Conservation (phyloP, 2,888 invertebrate genomes). For the Lymantria dispar region DNA sequence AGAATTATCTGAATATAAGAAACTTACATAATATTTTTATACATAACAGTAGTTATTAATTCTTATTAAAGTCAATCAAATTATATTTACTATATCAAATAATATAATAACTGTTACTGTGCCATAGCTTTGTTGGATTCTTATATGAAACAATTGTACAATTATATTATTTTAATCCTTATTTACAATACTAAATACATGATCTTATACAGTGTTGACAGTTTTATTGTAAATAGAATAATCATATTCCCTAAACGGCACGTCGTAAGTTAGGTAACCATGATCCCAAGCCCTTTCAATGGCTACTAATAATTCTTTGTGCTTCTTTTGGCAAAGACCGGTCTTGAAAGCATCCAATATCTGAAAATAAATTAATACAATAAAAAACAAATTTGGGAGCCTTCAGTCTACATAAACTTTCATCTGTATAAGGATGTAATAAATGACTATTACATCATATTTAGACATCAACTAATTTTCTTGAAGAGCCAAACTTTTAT, state of each 20-base stretch:
- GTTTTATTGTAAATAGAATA: conserved; percentile 87
- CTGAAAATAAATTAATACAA: conserved; percentile 46
- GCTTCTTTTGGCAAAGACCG: conserved; percentile 91
- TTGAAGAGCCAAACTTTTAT: too few species aligned
- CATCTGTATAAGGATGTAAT: too few species aligned
- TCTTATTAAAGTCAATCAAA: too few species aligned
- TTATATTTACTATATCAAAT: too few species aligned
- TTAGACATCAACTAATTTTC: too few species aligned
- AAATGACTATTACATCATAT: too few species aligned
- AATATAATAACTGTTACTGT: too few species aligned
- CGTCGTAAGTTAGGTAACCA: conserved; percentile 91
- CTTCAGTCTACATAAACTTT: too few species aligned
- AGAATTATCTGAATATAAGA: too few species aligned
- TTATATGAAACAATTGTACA: conserved; percentile 8
- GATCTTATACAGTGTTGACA: conserved; percentile 18
- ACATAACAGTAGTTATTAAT: too few species aligned
- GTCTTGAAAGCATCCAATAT: conserved; percentile 86
- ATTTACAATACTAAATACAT: conserved; percentile 15
- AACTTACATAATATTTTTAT: too few species aligned
- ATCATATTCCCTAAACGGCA: conserved; percentile 92
- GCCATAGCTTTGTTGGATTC: background rate
- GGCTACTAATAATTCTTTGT: conserved; percentile 88
- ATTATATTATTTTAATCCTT: conserved; percentile 18
- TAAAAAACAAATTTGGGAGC: background rate
- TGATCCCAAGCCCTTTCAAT: conserved; percentile 91